phyloP scores from a whole-genome alignment of 2,888 invertebrate species.

The Cacoxenus indagator region DNA sequence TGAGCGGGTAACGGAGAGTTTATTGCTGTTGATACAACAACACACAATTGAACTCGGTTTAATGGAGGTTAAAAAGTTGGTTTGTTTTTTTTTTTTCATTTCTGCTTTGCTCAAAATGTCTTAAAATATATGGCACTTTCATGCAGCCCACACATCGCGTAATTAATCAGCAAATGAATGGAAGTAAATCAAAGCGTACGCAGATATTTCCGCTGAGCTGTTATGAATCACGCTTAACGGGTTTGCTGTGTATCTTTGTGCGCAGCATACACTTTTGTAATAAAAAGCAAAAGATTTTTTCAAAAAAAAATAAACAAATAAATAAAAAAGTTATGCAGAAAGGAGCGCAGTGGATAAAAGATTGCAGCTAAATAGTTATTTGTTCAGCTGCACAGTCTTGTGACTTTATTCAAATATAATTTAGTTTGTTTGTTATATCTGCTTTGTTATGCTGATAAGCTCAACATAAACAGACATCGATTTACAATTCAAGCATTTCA shows the following conservation, averaged over 20 bases:
- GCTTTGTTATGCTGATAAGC: too few relatives aligned
- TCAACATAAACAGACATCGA: not conserved
- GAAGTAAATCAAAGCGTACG: not conserved
- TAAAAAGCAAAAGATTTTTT: too few relatives aligned
- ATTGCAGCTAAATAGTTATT: too few relatives aligned
- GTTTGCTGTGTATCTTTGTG: not conserved
- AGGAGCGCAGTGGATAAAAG: too few relatives aligned
- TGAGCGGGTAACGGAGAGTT: not conserved
- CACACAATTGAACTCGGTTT: slow-evolving; percentile 6
- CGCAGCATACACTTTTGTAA: too few relatives aligned
- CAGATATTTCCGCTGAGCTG: not conserved
- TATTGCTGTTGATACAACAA: not conserved
- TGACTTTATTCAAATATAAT: too few relatives aligned
- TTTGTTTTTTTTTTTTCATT: not conserved
- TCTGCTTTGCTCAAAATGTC: too few relatives aligned
- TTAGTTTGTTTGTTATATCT: too few relatives aligned
- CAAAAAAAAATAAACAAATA: too few relatives aligned
- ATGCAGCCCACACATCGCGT: not conserved
- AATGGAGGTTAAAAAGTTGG: not conserved
- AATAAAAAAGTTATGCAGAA: too few relatives aligned
- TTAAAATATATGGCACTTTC: not conserved
- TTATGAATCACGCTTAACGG: not conserved
- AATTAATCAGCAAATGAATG: not conserved
- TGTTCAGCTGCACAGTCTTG: too few relatives aligned
- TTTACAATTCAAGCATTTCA: not conserved